These are phyloP conservation scores for Drosophila anomalata DNA, from an alignment of 2,888 invertebrate species.

Conservation along the genomic window DNA sequence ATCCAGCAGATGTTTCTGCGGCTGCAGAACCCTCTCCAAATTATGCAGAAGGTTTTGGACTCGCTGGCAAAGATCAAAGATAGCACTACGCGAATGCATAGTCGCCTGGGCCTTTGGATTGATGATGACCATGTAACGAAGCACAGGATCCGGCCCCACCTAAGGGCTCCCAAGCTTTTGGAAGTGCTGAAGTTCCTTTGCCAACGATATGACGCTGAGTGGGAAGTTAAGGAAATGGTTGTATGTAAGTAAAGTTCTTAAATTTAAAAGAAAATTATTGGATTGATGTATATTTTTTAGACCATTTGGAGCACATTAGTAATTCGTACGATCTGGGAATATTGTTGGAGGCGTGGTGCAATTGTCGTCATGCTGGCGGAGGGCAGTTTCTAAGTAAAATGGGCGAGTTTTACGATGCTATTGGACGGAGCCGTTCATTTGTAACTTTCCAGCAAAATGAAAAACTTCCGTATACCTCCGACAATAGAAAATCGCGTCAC, in stretches of 20 bases:
- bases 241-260: conserved; percentile 42
- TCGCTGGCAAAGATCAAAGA: conserved; percentile 5
- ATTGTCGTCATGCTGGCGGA: not conserved
- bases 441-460: not conserved
- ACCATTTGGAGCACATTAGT: not conserved
- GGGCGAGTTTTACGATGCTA: conserved; percentile 1
- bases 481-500: no score
- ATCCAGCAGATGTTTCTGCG: conserved; percentile 7
- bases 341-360: not conserved
- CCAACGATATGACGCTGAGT: conserved; percentile 53
- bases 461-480: no score
- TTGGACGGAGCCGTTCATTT: not conserved
- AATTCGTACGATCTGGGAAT: not conserved
- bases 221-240: conserved; percentile 65
- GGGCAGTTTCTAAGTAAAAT: not conserved
- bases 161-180: conserved; percentile 15
- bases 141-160: not conserved
- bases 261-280: no score
- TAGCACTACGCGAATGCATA: conserved; percentile 31
- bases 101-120: conserved; percentile 38
- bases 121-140: conserved; percentile 31
- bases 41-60: conserved; percentile 5
- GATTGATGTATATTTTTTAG: not conserved
- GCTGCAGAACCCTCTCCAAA: not conserved
- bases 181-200: conserved; percentile 39